Base-by-base conservation (phyloP, 2,797 vertebrate genomes). In the Pogoniulus pusillus region DNA sequence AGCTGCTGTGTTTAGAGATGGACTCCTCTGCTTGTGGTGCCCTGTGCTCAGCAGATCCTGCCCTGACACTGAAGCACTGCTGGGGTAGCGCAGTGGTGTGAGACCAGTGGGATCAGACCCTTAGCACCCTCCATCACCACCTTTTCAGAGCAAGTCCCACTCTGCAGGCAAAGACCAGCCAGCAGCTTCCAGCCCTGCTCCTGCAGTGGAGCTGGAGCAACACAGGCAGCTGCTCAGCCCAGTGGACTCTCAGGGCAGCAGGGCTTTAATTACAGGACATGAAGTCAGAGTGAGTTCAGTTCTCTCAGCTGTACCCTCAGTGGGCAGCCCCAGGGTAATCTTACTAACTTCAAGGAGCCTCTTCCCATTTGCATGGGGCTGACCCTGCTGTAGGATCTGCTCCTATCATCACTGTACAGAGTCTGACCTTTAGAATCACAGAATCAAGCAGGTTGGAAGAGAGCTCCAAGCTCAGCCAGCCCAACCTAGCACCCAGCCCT, bases 21-120 rank as follows among this genome's bases (percentile, higher is more conserved):
- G 43, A 43, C 5, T 45, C 6, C 9, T 7, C 27, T 30, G 23
- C 34, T 71, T 0, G 0, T 1, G 0, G 11, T 14, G 12, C 16
- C 17, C 47, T 24, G 22, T 0, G 0, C 20, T 66, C 10, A 47
- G 34, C 39, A 72, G 19, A 22, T 68, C 27, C 30, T 81, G 15
- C 16, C 3, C 1, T 37, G 39, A 35, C 5, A 12, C 32, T 9
- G 15, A 8, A 12, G 13, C 32, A 58, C 37, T 29, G 60, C 51
- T 75, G 6, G 9, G 19, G 20, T 1, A 58, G 0, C n/a, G 2
- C 24, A 29, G 16, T 15, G 34, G 8, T 87, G 43, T 55, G 18
- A 23, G 3, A 23, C 20, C 1, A 3, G 30, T 7, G 12, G 9
- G 19, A 59, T 5, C 34, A 87, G 51, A 7, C 18, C 47, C 37